phyloP scores from a whole-genome alignment of 2,888 invertebrate genomes.

The Pseudococcus viburni region DNA sequence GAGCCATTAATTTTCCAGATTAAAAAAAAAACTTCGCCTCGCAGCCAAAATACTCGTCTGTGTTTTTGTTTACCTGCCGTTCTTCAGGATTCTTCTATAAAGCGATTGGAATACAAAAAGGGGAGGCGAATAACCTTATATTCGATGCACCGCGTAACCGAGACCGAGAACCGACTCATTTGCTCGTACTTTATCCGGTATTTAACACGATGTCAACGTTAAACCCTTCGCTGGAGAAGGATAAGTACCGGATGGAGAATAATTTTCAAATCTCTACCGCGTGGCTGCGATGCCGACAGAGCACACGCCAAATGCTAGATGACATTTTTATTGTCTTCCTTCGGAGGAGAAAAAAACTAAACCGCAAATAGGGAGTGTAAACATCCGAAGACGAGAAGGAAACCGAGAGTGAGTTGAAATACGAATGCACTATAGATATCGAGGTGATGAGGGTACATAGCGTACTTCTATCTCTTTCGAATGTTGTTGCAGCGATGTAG shows the following conservation, averaged over 20 bases:
- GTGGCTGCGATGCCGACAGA: neutral
- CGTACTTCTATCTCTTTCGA: neutral
- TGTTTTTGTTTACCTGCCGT: conserved; percentile 3
- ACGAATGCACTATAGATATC: neutral
- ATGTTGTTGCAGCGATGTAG: neutral
- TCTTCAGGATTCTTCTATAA: neutral
- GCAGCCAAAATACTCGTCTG: neutral
- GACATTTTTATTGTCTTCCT: conserved; percentile 57
- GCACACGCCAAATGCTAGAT: conserved; percentile 49
- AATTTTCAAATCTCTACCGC: conserved; percentile 23
- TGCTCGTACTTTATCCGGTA: conserved; percentile 45
- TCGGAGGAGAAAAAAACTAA: neutral
- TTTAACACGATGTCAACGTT: conserved; percentile 29
- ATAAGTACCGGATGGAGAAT: conserved; percentile 2
- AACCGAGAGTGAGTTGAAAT: neutral
- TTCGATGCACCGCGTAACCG: neutral
- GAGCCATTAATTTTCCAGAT: conserved; percentile 62
- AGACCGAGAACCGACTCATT: neutral
- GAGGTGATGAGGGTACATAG: neutral
- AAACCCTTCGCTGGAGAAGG: neutral
- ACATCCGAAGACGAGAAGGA: neutral
- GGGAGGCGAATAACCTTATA: neutral
- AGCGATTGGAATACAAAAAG: neutral
- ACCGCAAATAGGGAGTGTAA: conserved; percentile 36
- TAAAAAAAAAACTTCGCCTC: neutral